Base-by-base conservation (phyloP, 30 jellyfish, hydroid and myxozoan genomes). In the Rhopilema esculentum region DNA sequence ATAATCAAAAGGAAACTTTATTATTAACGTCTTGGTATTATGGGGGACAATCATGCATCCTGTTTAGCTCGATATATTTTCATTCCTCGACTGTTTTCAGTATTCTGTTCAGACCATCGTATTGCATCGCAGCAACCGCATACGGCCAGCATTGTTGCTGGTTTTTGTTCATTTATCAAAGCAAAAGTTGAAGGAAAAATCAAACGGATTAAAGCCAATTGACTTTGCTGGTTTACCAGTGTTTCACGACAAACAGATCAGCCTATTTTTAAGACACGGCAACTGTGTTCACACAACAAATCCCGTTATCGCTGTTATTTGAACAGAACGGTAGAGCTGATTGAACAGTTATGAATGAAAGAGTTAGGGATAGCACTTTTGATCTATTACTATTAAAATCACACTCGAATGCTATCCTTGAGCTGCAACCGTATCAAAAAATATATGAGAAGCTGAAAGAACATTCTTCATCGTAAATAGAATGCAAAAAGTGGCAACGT, bases 11-110 rank as follows among this genome's bases (percentile, higher is more conserved):
- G 12, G 57, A 40, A 40, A 40, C 6, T 40, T 12, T 40, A 40
- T 40, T 40, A 40, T 40, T 12, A 6, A 40, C 57, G 12, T 40
- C 12, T 40, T 40, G 57, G 57, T 40, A 40, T 40, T 40, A 40
- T 40, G 57, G 6, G 57, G 0, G 19, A 73, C 33, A 73, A 73
- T 18, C 25, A 33, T 6, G 84, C 48, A 30, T 73, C 84, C 84
- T 73, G 84, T 73, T 30, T 32, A 73, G 84, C 4, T 27, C 33
- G 7, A 25, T 21, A 17, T 73, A 21, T 73, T 73, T 30, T 73
- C 70, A 32, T 73, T 31, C 84, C 70, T 30, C 1, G 4, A 15
- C 18, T 33, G 51, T 33, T 21, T 48, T 48, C 27, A 16, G 27
- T 73, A 33, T 40, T 40, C 57, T 40, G 57, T 12, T 40, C 57